Percentiles rank a stretch among this genome's conserved stretches.
Evolutionary conservation across 2,113 vertebrate genomes (phyloP).

Genomic region (Brachyhypopomus gauderio): DNA sequence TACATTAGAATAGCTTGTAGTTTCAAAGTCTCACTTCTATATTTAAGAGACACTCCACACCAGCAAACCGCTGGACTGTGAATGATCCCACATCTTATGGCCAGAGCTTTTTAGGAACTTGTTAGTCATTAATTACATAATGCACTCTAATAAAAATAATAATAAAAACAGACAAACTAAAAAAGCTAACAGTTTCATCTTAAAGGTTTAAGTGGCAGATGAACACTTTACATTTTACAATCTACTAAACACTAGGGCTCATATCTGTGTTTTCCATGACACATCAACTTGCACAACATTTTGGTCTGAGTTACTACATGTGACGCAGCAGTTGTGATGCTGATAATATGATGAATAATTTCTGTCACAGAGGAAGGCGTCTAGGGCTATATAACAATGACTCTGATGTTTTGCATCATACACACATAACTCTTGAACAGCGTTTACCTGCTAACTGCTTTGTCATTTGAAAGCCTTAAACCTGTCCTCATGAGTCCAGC

Average conservation of each 20-base stretch:
- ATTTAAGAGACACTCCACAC: no score
- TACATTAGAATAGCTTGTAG: no score
- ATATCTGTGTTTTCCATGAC: no score
- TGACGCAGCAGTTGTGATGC: not conserved
- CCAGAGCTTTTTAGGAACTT: not conserved
- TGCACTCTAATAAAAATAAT: no score
- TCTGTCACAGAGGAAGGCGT: not conserved
- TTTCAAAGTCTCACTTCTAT: not conserved
- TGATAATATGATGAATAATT: not conserved
- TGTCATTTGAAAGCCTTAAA: not conserved
- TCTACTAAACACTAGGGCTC: no score
- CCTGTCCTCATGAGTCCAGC: slow-evolving; percentile 6
- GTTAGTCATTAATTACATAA: not conserved
- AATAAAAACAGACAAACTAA: not conserved
- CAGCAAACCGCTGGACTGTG: not conserved
- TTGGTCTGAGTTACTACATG: no score
- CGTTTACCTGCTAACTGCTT: not conserved
- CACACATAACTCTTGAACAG: not conserved
- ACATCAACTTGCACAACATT: no score
- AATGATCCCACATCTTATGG: not conserved
- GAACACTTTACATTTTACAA: no score
- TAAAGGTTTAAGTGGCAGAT: no score
- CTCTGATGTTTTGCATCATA: not conserved
- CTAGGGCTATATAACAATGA: slow-evolving; percentile 7
- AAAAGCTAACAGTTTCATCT: not conserved